Percentiles rank a stretch among this genome's conserved stretches.
phyloP scores from a whole-genome alignment of 2,113 vertebrate genomes.

The Sceloporus tristichus region DNA sequence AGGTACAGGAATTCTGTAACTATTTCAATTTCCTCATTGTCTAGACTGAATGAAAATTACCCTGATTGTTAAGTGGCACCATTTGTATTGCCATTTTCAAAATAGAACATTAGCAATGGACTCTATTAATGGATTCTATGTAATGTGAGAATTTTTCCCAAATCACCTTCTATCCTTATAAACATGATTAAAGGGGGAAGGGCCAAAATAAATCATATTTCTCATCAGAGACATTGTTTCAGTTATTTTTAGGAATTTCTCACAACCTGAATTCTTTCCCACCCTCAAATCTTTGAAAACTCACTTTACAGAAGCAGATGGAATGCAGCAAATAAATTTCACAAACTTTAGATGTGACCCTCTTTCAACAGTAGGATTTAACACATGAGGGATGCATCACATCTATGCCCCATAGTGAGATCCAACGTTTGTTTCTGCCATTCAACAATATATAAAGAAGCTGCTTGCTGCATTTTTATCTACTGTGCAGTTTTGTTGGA shows the following conservation, averaged over 20 bases:
- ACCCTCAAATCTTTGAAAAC: neutral
- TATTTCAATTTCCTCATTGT: too few species aligned
- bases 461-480: conserved; percentile 3
- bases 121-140: neutral
- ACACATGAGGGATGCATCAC: neutral
- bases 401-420: neutral
- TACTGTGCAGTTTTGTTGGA: neutral
- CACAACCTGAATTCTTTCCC: neutral
- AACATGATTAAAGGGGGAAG: neutral
- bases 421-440: neutral
- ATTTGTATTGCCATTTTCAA: neutral
- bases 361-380: conserved; percentile 2
- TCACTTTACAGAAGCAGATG: neutral
- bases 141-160: neutral
- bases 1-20: too few species aligned
- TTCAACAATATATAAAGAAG: neutral
- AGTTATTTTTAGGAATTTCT: neutral
- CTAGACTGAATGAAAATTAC: neutral
- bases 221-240: neutral
- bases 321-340: neutral
- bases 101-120: neutral
- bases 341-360: neutral
- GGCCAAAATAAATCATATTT: neutral
- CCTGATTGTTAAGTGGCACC: neutral
- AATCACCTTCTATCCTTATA: neutral